Evolutionary conservation across 1,140 invertebrate genomes (phyloP), one percentile per base, ranked within the genome.

Genomic region (Panulirus ornatus): DNA sequence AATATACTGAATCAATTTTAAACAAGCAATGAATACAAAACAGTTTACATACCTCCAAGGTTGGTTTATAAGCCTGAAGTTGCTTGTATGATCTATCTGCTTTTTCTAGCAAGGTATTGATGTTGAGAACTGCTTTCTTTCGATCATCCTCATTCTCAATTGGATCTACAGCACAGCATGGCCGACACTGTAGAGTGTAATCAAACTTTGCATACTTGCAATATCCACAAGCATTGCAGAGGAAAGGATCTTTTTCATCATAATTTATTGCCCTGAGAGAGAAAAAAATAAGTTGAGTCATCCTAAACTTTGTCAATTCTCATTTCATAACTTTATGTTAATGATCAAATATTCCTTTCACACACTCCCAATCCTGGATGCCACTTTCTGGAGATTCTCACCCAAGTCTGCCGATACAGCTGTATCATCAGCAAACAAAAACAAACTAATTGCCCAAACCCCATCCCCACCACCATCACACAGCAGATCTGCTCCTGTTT

Each of bases 171-270:
- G 98, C 98, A 94, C 98, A 99, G 93, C 98, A 98, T 0, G 97
- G 96, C 63, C 97, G 96, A 1, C 97, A 98, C 3, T 97, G 97
- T 75, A 99, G 94, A 14, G 97, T 98, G 84, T 95, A 98, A 94
- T 99, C 99, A 94, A 99, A 99, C 94, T 99, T 99, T n/a, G 98
- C 99, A 94, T 99, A 99, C 94, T 99, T 99, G 95, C 98, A 99
- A 94, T 99, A 99, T 1, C 99, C 99, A 94, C 99, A 99, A 11
- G 98, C 97, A 94, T 99, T 99, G 94, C 99, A 99, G 19, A 99
- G 94, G 95, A 99, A 99, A 1, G 99, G 99, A 95, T 99, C 99
- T 94, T 99, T 99, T 94, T 99, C 98, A 94, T 99, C 99, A 94
- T 99, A 99, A 94, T 99, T 99, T 91, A 99, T 99, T 0, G 98